Percentiles rank a stretch among this genome's conserved stretches.
These are phyloP conservation scores for Branchipolynoe longqiensis DNA, from an alignment of 2,888 invertebrate genomes.

Conservation along the genomic window DNA sequence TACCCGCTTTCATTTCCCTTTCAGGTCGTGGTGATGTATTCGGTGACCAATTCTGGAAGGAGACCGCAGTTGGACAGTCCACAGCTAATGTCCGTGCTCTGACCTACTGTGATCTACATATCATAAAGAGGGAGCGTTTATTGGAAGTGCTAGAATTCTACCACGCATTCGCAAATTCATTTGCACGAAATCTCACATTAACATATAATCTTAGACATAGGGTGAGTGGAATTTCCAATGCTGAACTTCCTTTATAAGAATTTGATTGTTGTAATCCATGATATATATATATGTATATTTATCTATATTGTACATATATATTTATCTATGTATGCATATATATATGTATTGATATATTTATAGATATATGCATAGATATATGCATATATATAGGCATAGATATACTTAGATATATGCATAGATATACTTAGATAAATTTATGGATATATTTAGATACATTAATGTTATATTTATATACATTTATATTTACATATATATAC, in stretches of 20 bases:
- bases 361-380: too few relatives aligned
- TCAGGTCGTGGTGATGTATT: conserved; percentile 99
- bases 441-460: too few relatives aligned
- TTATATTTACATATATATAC: too few relatives aligned
- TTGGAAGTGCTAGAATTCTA: conserved; percentile 97
- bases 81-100: conserved; percentile 99
- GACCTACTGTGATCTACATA: conserved; percentile 99
- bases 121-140: conserved; percentile 95
- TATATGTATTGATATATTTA: too few relatives aligned
- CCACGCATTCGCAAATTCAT: conserved; percentile 99
- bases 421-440: too few relatives aligned
- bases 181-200: conserved; percentile 97
- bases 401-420: too few relatives aligned
- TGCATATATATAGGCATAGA: too few relatives aligned
- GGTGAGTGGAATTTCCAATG: conserved; percentile 84
- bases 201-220: conserved; percentile 99
- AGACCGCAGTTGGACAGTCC: conserved; percentile 95
- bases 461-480: too few relatives aligned
- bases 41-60: conserved; percentile 99
- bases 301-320: too few relatives aligned
- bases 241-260: background rate
- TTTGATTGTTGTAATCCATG: background rate
- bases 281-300: too few relatives aligned
- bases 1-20: conserved; percentile 61
- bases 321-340: too few relatives aligned